These are phyloP conservation scores for Acanthoscelides obtectus DNA, from an alignment of 2,888 invertebrate genomes.

Conservation along the genomic window DNA sequence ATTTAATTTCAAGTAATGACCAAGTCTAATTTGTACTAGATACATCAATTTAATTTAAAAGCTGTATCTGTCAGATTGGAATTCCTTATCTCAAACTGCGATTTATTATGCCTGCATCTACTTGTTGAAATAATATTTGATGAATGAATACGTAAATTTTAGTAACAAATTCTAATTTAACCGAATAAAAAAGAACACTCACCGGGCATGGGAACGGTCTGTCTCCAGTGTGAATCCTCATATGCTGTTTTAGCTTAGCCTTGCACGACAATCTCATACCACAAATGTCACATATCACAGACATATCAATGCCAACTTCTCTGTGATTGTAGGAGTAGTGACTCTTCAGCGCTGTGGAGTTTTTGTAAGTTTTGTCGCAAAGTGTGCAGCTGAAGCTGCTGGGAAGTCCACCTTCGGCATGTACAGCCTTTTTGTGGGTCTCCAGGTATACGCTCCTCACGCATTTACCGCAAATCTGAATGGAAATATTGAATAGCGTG, in stretches of 20 bases:
- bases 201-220: slow-evolving; percentile 42
- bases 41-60: too few relatives aligned
- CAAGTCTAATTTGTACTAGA: too few relatives aligned
- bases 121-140: too few relatives aligned
- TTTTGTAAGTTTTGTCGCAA: slow-evolving; percentile 19
- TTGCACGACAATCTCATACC: slow-evolving; percentile 36
- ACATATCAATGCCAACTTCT: slow-evolving; percentile 19
- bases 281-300: slow-evolving; percentile 18
- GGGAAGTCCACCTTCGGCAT: slow-evolving; percentile 14
- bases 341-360: slow-evolving; percentile 16
- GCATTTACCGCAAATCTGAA: slow-evolving; percentile 50
- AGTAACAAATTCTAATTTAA: too few relatives aligned
- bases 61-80: too few relatives aligned
- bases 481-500: not conserved
- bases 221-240: slow-evolving; percentile 50
- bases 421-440: slow-evolving; percentile 17
- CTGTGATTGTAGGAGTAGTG: slow-evolving; percentile 20
- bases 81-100: too few relatives aligned
- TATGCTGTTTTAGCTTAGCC: slow-evolving; percentile 44
- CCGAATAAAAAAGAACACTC: not conserved
- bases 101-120: too few relatives aligned
- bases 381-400: slow-evolving; percentile 17
- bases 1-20: too few relatives aligned
- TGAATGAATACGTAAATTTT: too few relatives aligned
- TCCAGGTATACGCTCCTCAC: slow-evolving; percentile 36